phyloP scores from a whole-genome alignment of 2,113 vertebrate genomes.

The Oryzias woworae region DNA sequence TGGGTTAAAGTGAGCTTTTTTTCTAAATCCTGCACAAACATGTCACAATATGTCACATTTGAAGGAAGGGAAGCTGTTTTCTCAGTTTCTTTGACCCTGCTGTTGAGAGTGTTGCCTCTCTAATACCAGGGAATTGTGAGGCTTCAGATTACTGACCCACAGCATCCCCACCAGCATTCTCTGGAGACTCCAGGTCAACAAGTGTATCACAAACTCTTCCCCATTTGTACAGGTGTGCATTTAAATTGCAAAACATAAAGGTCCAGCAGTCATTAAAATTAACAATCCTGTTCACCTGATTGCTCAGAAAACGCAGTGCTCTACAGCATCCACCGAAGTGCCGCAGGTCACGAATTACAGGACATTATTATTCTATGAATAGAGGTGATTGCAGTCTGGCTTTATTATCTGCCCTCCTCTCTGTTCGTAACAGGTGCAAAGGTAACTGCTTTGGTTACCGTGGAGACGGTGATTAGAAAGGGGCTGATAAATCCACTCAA shows the following conservation, averaged over 20 bases:
- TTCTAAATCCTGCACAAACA: slow-evolving; percentile 44
- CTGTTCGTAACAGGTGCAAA: slow-evolving; percentile 49
- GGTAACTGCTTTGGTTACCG: slow-evolving; percentile 54
- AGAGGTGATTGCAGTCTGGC: slow-evolving; percentile 48
- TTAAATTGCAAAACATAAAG: slow-evolving; percentile 5
- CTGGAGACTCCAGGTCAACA: neutral
- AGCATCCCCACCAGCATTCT: slow-evolving; percentile 13
- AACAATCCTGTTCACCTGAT: slow-evolving; percentile 33
- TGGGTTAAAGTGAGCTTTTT: slow-evolving; percentile 36
- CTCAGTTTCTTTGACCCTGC: slow-evolving; percentile 55
- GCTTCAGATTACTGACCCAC: slow-evolving; percentile 36
- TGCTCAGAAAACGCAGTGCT: slow-evolving; percentile 18
- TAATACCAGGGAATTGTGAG: slow-evolving; percentile 22
- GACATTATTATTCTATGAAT: slow-evolving; percentile 55
- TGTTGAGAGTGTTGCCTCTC: slow-evolving; percentile 28
- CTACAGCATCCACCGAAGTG: slow-evolving; percentile 11
- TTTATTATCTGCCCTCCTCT: slow-evolving; percentile 45
- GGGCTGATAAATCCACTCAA: slow-evolving; percentile 24
- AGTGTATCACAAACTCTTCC: no score
- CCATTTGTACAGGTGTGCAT: slow-evolving; percentile 10
- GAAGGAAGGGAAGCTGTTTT: slow-evolving; percentile 34
- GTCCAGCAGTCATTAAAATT: slow-evolving; percentile 10
- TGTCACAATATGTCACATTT: slow-evolving; percentile 70
- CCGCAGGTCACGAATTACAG: slow-evolving; percentile 17
- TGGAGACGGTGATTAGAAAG: slow-evolving; percentile 65